Conservation (phyloP, 2,888 invertebrate genomes). For the Napeogenes inachia region DNA sequence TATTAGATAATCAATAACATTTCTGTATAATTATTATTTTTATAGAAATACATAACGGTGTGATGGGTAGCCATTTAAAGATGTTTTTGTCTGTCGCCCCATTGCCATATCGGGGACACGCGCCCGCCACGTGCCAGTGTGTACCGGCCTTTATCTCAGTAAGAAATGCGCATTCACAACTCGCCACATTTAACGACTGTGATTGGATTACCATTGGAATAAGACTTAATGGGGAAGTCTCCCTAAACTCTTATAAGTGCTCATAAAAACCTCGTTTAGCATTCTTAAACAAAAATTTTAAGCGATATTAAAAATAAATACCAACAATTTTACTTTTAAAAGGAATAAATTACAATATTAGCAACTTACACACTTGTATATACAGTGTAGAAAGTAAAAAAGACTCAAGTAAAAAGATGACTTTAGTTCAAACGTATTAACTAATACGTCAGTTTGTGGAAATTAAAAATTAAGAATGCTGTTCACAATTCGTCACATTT, state of each 20-base stretch:
- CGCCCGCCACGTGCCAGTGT: constrained; percentile 62
- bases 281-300: constrained; percentile 6
- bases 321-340: too few relatives aligned
- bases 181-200: constrained; percentile 57
- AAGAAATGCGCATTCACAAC: constrained; percentile 69
- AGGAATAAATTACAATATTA: neutral
- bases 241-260: constrained; percentile 28
- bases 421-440: too few relatives aligned
- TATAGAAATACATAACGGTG: constrained; percentile 39
- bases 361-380: too few relatives aligned
- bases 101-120: constrained; percentile 60
- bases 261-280: constrained; percentile 11
- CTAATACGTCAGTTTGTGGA: neutral
- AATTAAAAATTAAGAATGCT: constrained; percentile 50
- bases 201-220: constrained; percentile 60
- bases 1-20: too few relatives aligned
- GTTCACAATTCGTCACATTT: constrained; percentile 64
- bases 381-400: too few relatives aligned
- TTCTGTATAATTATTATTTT: neutral
- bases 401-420: too few relatives aligned
- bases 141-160: constrained; percentile 58
- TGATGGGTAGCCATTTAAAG: constrained; percentile 43
- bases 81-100: constrained; percentile 54
- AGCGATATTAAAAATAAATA: constrained; percentile 4
- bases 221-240: constrained; percentile 15